Conservation (phyloP, 2,113 vertebrate species). For the Anoura caudifer region DNA sequence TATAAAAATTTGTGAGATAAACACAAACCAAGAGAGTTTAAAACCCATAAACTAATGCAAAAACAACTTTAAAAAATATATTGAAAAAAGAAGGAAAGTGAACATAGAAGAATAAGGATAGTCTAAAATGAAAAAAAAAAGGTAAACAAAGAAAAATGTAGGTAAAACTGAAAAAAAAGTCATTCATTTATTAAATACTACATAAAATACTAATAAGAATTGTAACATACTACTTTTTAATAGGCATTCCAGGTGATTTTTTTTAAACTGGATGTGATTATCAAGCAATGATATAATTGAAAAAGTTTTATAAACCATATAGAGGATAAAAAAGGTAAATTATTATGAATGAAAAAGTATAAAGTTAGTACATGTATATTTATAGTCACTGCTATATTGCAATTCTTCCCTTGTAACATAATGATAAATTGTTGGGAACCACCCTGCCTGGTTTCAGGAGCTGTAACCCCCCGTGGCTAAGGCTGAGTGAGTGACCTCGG, state of each 20-base stretch:
- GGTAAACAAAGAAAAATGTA: background rate
- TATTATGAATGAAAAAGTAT: background rate
- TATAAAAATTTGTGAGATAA: background rate
- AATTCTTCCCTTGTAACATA: background rate
- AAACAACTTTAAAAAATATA: background rate
- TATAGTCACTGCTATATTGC: background rate
- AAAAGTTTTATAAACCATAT: background rate
- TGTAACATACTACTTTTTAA: background rate
- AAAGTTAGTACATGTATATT: background rate
- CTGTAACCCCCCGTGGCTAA: too few species aligned
- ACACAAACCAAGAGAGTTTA: background rate
- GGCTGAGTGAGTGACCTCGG: too few species aligned
- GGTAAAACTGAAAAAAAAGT: background rate
- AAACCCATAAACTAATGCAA: background rate
- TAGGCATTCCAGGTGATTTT: background rate
- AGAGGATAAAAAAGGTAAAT: background rate
- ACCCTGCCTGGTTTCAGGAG: too few species aligned
- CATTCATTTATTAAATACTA: background rate
- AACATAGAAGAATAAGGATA: background rate
- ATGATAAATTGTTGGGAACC: too few species aligned
- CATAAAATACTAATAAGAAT: background rate
- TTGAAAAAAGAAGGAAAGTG: background rate
- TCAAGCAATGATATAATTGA: background rate
- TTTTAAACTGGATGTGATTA: background rate
- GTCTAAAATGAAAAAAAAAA: background rate